Conservation (phyloP, 2,888 invertebrate genomes). For the Leuctra nigra region DNA sequence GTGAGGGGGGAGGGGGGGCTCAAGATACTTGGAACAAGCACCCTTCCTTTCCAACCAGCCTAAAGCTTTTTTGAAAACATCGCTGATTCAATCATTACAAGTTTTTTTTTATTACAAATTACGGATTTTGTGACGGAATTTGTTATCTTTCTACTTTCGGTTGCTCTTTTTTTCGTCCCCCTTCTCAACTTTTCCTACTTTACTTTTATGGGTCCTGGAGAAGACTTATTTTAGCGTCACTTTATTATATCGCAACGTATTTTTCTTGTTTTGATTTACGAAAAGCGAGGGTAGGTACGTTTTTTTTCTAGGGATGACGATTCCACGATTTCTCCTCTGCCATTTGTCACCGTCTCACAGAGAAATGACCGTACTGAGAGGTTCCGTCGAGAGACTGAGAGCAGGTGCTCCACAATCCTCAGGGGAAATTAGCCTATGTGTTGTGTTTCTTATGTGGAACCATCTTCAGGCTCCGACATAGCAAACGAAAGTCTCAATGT, state of each 20-base stretch:
- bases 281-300: background rate
- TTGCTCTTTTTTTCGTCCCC: too few relatives aligned
- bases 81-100: background rate
- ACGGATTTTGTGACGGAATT: too few relatives aligned
- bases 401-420: slow-evolving; percentile 23
- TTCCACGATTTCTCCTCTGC: background rate
- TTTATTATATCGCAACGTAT: too few relatives aligned
- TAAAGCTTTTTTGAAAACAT: background rate
- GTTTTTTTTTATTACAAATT: background rate
- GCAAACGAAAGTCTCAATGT: slow-evolving; percentile 14
- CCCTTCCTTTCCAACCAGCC: too few relatives aligned
- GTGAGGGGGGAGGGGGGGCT: background rate
- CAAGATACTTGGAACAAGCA: too few relatives aligned
- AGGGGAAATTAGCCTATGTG: slow-evolving; percentile 24
- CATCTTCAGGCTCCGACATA: background rate
- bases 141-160: too few relatives aligned
- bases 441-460: slow-evolving; percentile 13
- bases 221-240: too few relatives aligned
- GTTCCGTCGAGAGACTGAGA: slow-evolving; percentile 21
- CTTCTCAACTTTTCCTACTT: too few relatives aligned
- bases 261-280: too few relatives aligned
- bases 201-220: too few relatives aligned
- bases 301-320: slow-evolving; percentile 1
- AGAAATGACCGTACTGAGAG: slow-evolving; percentile 20
- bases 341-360: slow-evolving; percentile 18